Percentiles rank a stretch among this genome's conserved stretches.
Conservation (phyloP, 2,888 invertebrate species). For the Brachypalpus laphriformis region DNA sequence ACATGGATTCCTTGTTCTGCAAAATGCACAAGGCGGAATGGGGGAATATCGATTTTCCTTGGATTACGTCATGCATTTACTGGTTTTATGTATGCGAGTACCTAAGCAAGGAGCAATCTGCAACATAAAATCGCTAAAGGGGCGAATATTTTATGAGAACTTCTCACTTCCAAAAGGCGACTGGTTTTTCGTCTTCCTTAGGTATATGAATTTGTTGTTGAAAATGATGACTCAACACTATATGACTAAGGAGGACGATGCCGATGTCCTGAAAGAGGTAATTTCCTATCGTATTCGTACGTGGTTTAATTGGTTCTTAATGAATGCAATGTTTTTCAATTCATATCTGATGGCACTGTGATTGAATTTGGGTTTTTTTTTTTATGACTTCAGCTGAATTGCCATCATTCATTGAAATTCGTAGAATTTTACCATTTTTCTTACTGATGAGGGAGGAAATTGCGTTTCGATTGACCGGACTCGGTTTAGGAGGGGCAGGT, state of each 20-base stretch:
- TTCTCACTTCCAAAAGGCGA: constrained; percentile 32
- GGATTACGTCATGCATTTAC: constrained; percentile 56
- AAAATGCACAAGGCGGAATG: constrained; percentile 21
- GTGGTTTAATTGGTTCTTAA: constrained; percentile 41
- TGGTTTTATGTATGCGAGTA: constrained; percentile 4
- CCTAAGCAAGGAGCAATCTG: constrained; percentile 27
- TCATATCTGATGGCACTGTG: constrained; percentile 7
- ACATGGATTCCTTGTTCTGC: constrained; percentile 1
- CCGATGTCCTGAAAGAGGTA: constrained; percentile 20
- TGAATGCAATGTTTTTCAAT: background rate
- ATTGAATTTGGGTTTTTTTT: background rate
- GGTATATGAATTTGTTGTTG: constrained; percentile 3
- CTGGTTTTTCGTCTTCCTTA: constrained; percentile 6
- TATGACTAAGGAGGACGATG: constrained; percentile 7
- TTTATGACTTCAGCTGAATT: background rate
- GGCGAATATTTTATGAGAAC: constrained; percentile 21
- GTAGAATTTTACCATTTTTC: background rate
- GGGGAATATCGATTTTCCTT: constrained; percentile 38
- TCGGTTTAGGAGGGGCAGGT: background rate
- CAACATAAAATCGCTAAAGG: constrained; percentile 18
- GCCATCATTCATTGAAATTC: background rate
- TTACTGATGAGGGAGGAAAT: background rate
- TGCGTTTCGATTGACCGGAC: background rate
- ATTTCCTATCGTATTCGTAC: constrained; percentile 3
- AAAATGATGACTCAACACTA: constrained; percentile 47